Evolutionary conservation across 2,113 vertebrate species (phyloP).

Genomic region (Chrysemys picta): DNA sequence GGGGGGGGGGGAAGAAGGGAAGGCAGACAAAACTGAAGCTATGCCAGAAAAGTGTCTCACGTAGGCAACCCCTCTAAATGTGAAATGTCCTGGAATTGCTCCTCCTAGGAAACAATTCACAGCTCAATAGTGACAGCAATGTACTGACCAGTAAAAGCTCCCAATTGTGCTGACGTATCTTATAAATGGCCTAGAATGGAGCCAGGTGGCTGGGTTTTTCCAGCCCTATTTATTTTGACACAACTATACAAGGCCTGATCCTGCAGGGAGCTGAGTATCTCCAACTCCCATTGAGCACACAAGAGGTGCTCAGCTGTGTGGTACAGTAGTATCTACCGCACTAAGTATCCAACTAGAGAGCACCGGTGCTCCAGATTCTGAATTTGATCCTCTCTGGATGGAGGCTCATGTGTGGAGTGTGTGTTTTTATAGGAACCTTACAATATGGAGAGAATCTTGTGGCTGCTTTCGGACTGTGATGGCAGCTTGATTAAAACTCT

Average conservation of each 20-base stretch:
- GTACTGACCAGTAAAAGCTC: too few species aligned
- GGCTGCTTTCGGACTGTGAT: constrained; percentile 85
- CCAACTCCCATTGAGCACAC: neutral
- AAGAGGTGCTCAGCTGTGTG: too few species aligned
- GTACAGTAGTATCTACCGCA: constrained; percentile 43
- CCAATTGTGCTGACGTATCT: too few species aligned
- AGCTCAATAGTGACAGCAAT: too few species aligned
- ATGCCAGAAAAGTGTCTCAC: too few species aligned
- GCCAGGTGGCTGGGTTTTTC: neutral
- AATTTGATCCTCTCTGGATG: neutral
- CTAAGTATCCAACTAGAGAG: constrained; percentile 43
- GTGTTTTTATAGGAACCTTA: constrained; percentile 86
- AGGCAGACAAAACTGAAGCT: too few species aligned
- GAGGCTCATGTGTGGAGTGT: neutral
- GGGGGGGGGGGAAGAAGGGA: too few species aligned
- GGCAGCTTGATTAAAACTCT: constrained; percentile 76
- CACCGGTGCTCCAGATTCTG: neutral
- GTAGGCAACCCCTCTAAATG: too few species aligned
- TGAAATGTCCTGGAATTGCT: too few species aligned
- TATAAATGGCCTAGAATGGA: too few species aligned
- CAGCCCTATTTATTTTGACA: neutral
- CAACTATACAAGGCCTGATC: neutral
- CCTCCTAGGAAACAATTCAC: too few species aligned
- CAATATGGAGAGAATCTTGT: constrained; percentile 94
- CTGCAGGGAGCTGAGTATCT: neutral